These are phyloP conservation scores for Podarcis lilfordi DNA, from an alignment of 2,797 vertebrate genomes.

Conservation along the genomic window DNA sequence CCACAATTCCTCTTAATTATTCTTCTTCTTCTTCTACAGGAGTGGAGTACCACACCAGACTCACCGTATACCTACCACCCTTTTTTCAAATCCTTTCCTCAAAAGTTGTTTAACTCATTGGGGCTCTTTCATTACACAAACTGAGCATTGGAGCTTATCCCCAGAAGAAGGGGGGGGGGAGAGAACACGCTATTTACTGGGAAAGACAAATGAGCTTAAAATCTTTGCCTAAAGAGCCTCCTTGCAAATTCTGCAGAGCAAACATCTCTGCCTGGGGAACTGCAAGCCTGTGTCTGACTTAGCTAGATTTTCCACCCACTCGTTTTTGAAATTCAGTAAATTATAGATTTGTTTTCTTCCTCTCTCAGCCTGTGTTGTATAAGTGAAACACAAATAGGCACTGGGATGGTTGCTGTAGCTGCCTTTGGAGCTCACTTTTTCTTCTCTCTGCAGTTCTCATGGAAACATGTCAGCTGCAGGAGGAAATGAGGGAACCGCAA, in stretches of 20 bases:
- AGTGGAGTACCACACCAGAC: neutral
- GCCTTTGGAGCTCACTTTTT: neutral
- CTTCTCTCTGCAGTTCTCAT: neutral
- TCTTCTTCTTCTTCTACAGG: neutral
- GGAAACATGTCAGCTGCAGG: neutral
- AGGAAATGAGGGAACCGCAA: neutral
- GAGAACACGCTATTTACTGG: neutral
- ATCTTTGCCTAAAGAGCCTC: neutral
- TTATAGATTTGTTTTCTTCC: neutral
- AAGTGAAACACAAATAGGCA: neutral
- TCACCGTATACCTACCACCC: neutral
- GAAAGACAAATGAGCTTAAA: neutral
- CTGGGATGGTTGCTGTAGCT: neutral
- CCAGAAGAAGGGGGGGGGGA: neutral
- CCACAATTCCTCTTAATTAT: neutral
- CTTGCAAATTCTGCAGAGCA: neutral
- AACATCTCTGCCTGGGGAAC: neutral
- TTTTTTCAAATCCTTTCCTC: neutral
- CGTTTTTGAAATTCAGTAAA: conserved; percentile 1
- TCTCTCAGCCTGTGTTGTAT: neutral
- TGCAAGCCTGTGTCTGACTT: neutral
- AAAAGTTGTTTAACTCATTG: neutral
- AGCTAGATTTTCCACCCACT: neutral
- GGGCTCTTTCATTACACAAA: neutral
- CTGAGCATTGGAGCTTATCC: neutral